phyloP scores from a whole-genome alignment of 2,797 vertebrate genomes.

The Heliangelus exortis region DNA sequence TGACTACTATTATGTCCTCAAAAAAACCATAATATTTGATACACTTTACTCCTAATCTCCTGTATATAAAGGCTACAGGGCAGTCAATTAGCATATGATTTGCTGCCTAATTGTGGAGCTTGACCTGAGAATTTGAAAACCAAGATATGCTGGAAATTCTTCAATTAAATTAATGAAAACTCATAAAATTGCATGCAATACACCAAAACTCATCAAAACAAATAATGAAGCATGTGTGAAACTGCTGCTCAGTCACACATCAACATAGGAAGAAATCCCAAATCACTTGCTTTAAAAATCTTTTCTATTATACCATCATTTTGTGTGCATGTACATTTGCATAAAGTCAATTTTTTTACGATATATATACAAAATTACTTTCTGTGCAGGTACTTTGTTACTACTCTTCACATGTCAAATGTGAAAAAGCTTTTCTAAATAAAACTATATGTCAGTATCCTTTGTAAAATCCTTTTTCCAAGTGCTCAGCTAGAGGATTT shows the following conservation, averaged over 20 bases:
- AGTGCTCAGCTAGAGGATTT: not conserved
- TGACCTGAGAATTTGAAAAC: not conserved
- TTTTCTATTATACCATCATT: not conserved
- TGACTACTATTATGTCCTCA: not conserved
- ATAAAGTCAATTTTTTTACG: not conserved
- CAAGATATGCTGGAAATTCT: not conserved
- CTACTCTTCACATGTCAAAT: not conserved
- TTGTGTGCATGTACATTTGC: not conserved
- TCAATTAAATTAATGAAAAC: not conserved
- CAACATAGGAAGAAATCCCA: not conserved
- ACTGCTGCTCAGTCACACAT: not conserved
- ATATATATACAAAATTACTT: not conserved
- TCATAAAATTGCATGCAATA: not conserved
- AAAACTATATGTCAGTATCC: not conserved
- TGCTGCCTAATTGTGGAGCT: not conserved
- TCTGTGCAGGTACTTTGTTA: not conserved
- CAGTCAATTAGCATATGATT: not conserved
- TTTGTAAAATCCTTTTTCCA: not conserved
- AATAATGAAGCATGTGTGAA: not conserved
- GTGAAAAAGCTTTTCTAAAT: not conserved
- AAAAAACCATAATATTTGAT: not conserved
- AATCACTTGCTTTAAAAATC: not conserved
- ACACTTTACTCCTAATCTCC: not conserved
- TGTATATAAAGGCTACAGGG: not conserved
- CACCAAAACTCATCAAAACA: not conserved